Evolutionary conservation across 2,888 invertebrate species (phyloP).

Genomic region (Leucozona laternaria): DNA sequence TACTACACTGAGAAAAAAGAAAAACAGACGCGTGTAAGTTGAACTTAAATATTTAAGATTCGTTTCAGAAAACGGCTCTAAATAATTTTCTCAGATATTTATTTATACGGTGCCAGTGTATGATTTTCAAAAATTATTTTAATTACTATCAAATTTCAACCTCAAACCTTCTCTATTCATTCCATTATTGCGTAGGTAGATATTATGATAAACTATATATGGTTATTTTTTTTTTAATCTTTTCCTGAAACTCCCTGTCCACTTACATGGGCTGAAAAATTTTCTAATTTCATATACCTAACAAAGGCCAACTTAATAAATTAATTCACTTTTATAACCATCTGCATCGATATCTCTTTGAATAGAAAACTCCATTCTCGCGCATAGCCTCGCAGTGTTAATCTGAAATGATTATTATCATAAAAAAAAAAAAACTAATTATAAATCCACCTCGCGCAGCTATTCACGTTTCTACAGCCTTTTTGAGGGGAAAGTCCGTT

Average conservation of each 20-base stretch:
- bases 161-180: too few relatives aligned
- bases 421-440: slow-evolving; percentile 51
- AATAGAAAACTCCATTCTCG: slow-evolving; percentile 8
- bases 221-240: too few relatives aligned
- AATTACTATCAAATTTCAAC: too few relatives aligned
- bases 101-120: too few relatives aligned
- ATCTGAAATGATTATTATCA: slow-evolving; percentile 5
- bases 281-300: slow-evolving; percentile 2
- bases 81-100: too few relatives aligned
- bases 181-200: too few relatives aligned
- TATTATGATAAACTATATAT: too few relatives aligned
- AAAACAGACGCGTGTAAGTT: too few relatives aligned
- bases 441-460: slow-evolving; percentile 40
- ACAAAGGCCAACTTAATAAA: slow-evolving; percentile 5
- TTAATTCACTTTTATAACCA: slow-evolving; percentile 14
- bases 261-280: not conserved
- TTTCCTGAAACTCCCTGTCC: not conserved
- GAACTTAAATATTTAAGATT: too few relatives aligned
- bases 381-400: not conserved
- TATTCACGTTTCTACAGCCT: slow-evolving; percentile 28
- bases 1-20: too few relatives aligned
- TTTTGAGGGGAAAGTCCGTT: not conserved
- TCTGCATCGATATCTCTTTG: slow-evolving; percentile 27
- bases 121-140: too few relatives aligned
- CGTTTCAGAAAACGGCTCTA: too few relatives aligned